Conservation (phyloP, 53 echinoderm and acorn worm genomes). For the Hippasteria phrygiana region DNA sequence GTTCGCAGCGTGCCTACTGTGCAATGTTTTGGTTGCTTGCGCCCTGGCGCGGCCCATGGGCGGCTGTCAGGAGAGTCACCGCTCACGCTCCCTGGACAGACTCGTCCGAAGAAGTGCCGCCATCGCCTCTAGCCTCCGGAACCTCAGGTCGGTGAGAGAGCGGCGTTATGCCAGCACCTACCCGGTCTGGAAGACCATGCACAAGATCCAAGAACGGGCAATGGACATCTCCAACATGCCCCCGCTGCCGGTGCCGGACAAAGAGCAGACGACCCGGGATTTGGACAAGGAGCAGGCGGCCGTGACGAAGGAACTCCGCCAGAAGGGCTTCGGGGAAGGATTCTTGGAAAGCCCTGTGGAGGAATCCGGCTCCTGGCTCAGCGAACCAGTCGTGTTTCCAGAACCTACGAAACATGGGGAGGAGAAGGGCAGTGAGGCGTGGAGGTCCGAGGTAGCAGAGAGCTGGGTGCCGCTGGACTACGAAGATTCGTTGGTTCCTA, state of each 20-base stretch:
- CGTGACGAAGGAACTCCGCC: background rate
- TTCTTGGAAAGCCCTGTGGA: background rate
- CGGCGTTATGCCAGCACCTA: constrained; percentile 10
- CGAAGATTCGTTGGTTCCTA: background rate
- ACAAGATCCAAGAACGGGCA: constrained; percentile 37
- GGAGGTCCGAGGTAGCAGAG: background rate
- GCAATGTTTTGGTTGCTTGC: background rate
- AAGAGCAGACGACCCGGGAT: background rate
- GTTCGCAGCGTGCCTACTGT: background rate
- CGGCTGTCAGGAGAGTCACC: background rate
- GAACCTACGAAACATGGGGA: background rate
- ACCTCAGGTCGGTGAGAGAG: constrained; percentile 14
- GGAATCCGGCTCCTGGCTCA: background rate
- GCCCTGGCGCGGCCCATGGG: background rate
- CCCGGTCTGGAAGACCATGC: constrained; percentile 41
- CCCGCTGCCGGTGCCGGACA: background rate
- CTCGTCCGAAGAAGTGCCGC: constrained; percentile 26
- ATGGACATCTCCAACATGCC: constrained; percentile 27
- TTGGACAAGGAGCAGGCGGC: background rate
- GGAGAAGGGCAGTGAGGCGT: background rate
- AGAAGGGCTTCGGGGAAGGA: background rate
- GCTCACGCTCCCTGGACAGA: constrained; percentile 1
- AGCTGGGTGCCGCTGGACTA: background rate
- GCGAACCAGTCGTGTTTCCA: background rate
- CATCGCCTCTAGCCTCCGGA: constrained; percentile 38